Conservation (phyloP, 2,113 vertebrate genomes). For the Sceloporus tristichus region DNA sequence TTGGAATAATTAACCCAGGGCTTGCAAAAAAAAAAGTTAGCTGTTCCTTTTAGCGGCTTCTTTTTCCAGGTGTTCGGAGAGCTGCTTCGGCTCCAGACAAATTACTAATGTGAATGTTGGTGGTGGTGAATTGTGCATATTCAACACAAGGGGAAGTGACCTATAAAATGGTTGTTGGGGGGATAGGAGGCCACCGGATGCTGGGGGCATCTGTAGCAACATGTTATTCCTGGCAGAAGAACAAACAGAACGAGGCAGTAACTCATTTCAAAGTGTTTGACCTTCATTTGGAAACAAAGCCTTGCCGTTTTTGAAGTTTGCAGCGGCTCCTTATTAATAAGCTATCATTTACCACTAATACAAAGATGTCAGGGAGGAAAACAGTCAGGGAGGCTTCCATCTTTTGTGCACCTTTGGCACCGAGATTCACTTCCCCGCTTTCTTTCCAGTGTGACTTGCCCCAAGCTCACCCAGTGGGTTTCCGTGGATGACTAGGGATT, state of each 20-base stretch:
- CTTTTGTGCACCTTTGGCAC: neutral
- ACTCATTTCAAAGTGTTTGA: conserved; percentile 22
- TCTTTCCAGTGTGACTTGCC: neutral
- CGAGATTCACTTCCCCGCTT: neutral
- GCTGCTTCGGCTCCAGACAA: neutral
- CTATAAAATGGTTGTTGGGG: neutral
- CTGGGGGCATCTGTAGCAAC: neutral
- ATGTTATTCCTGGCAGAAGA: neutral
- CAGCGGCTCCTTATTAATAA: conserved; percentile 6
- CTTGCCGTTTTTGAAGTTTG: conserved; percentile 16
- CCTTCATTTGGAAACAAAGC: conserved; percentile 12
- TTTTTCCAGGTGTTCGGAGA: conserved; percentile 14
- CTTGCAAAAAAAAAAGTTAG: neutral
- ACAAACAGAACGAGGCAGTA: neutral
- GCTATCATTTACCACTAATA: accelerated
- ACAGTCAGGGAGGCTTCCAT: neutral
- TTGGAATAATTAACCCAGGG: conserved; percentile 9
- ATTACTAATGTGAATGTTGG: neutral
- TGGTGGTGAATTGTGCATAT: neutral
- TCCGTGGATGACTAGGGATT: no score
- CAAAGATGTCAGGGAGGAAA: neutral
- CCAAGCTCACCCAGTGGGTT: no score
- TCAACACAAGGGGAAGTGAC: neutral
- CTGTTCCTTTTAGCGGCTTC: neutral
- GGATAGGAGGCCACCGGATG: neutral